These are phyloP conservation scores for Deroplatys truncata DNA, from an alignment of 2,888 invertebrate genomes.

Conservation along the genomic window DNA sequence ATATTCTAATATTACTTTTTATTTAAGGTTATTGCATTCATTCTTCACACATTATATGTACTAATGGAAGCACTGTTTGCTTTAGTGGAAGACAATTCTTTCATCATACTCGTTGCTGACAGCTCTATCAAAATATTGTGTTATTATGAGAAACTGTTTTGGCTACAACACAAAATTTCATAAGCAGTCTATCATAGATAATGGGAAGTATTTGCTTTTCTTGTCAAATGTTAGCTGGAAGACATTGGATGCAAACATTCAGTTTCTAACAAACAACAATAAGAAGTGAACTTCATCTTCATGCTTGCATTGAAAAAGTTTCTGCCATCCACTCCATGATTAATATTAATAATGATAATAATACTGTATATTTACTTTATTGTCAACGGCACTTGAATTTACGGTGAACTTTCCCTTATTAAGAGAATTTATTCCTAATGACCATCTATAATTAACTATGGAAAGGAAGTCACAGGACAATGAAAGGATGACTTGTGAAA, in stretches of 20 bases:
- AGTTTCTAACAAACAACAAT: neutral
- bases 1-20: neutral
- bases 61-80: neutral
- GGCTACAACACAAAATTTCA: neutral
- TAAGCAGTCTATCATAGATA: neutral
- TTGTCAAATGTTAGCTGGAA: neutral
- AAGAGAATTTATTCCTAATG: neutral
- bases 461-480: constrained; percentile 7
- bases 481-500: neutral
- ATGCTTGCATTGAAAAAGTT: neutral
- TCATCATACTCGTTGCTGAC: neutral
- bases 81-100: constrained; percentile 10
- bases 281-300: neutral
- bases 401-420: constrained; percentile 5
- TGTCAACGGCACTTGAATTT: constrained; percentile 19
- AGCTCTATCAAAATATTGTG: neutral
- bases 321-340: neutral
- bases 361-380: neutral
- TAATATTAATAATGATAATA: neutral
- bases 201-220: neutral
- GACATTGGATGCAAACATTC: neutral
- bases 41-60: neutral
- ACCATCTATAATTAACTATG: neutral
- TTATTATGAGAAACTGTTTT: neutral
- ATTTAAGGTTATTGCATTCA: neutral